Conservation (phyloP, 2,113 vertebrate genomes). For the Typhlomys cinereus region DNA sequence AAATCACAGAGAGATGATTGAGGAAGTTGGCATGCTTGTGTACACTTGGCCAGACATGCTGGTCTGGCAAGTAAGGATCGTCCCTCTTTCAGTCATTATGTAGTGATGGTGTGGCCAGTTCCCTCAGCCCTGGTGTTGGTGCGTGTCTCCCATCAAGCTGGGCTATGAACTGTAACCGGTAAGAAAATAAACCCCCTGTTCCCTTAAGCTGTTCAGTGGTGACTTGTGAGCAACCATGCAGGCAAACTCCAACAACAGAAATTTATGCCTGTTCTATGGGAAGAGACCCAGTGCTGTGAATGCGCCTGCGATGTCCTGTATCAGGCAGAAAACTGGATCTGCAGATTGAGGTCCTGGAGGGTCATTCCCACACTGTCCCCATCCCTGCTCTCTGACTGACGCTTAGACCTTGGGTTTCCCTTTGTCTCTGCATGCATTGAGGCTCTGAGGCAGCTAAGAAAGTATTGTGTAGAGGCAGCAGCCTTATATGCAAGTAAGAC, state of each 20-base stretch:
- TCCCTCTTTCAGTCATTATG: too few relatives aligned
- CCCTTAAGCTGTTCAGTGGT: too few relatives aligned
- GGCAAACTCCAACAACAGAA: too few relatives aligned
- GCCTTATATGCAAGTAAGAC: conserved; percentile 15
- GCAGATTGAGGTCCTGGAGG: not conserved
- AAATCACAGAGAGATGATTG: too few relatives aligned
- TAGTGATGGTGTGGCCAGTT: not conserved
- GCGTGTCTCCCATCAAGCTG: not conserved
- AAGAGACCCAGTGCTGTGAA: not conserved
- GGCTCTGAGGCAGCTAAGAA: not conserved
- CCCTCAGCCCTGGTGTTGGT: not conserved
- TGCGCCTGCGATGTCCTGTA: not conserved
- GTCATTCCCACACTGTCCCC: not conserved
- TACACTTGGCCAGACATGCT: too few relatives aligned
- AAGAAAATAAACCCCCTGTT: not conserved
- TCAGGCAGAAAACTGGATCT: not conserved
- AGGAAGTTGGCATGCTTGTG: too few relatives aligned
- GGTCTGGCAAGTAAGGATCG: too few relatives aligned
- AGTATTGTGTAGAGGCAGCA: not conserved
- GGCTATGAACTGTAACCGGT: not conserved
- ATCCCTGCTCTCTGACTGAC: too few relatives aligned
- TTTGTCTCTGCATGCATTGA: not conserved
- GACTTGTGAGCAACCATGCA: too few relatives aligned
- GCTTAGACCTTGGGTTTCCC: not conserved
- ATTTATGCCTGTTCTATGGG: too few relatives aligned